These are phyloP conservation scores for Boulengeromyrus knoepffleri DNA, from an alignment of 2,113 vertebrate species.

Conservation along the genomic window DNA sequence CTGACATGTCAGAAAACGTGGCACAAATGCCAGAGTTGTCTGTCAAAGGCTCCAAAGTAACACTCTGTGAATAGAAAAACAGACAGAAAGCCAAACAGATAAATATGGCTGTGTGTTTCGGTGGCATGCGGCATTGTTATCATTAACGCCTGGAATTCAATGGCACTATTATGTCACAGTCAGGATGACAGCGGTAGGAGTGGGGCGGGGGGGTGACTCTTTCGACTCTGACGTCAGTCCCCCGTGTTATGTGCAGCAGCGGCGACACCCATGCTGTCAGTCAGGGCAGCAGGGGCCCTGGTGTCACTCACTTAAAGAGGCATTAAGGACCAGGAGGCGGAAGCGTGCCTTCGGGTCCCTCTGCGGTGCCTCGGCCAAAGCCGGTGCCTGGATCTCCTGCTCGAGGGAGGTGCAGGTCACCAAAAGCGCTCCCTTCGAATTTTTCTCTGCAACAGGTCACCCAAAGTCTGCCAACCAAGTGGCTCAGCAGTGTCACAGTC, in stretches of 20 bases:
- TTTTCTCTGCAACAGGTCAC: not conserved
- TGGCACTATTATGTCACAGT: slow-evolving; percentile 14
- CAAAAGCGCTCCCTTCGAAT: not conserved
- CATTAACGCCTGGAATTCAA: slow-evolving; percentile 7
- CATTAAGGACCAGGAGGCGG: not conserved
- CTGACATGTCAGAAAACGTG: not conserved
- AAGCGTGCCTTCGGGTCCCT: not conserved
- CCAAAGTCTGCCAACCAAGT: not conserved
- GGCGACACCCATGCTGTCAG: slow-evolving; percentile 1
- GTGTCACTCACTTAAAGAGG: not conserved
- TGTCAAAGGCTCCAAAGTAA: slow-evolving; percentile 13
- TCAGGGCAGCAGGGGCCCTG: not conserved
- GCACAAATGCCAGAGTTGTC: slow-evolving; percentile 14
- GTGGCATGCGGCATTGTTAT: slow-evolving; percentile 4
- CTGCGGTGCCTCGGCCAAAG: not conserved
- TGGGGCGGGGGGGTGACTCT: not conserved
- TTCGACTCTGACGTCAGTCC: not conserved
- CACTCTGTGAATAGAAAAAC: not conserved
- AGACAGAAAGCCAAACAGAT: slow-evolving; percentile 16
- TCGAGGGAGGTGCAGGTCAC: not conserved
- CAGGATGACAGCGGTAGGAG: slow-evolving; percentile 5
- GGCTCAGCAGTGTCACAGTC: not conserved
- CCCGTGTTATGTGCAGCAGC: not conserved
- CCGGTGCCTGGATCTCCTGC: not conserved
- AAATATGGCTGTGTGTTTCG: not conserved